A percentile compares a stretch with the other conserved stretches of the same genome.
Evolutionary conservation across 2,888 invertebrate species (phyloP).

Genomic region (Pteria penguin): DNA sequence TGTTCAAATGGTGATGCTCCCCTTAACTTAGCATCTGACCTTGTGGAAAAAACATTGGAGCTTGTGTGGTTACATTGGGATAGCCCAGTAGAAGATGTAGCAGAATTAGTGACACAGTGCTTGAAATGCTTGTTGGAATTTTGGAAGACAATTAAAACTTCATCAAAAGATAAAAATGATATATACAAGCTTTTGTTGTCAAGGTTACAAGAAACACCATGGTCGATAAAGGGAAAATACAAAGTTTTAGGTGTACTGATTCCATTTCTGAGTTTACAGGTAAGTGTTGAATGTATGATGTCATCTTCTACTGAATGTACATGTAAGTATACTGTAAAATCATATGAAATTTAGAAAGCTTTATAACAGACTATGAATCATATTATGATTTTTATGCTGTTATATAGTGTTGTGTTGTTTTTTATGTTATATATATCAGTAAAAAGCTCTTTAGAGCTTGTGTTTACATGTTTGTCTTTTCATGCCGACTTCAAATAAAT

Average conservation of each 20-base stretch:
- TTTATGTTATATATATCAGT: no score
- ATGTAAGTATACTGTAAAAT: no score
- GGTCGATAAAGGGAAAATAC: constrained; percentile 74
- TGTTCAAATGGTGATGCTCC: neutral
- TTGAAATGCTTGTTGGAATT: constrained; percentile 61
- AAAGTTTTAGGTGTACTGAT: constrained; percentile 64
- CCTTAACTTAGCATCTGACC: constrained; percentile 1
- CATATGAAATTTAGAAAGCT: no score
- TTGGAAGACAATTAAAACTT: constrained; percentile 43
- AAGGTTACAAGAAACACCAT: constrained; percentile 56
- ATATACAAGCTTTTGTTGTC: constrained; percentile 4
- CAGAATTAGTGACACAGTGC: constrained; percentile 63
- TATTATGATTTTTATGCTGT: no score
- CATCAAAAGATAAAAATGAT: neutral
- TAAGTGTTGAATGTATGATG: neutral
- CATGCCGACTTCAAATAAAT: no score
- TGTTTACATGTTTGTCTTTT: no score
- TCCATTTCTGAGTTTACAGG: constrained; percentile 53
- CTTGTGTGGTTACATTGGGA: constrained; percentile 73
- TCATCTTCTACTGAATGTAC: no score
- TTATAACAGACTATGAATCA: no score
- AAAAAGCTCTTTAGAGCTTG: no score
- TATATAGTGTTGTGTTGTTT: no score
- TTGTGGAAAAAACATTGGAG: constrained; percentile 54
- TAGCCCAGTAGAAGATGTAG: constrained; percentile 76